Evolutionary conservation across 2,797 vertebrate species (phyloP).

Genomic region (Brachymystax lenok): DNA sequence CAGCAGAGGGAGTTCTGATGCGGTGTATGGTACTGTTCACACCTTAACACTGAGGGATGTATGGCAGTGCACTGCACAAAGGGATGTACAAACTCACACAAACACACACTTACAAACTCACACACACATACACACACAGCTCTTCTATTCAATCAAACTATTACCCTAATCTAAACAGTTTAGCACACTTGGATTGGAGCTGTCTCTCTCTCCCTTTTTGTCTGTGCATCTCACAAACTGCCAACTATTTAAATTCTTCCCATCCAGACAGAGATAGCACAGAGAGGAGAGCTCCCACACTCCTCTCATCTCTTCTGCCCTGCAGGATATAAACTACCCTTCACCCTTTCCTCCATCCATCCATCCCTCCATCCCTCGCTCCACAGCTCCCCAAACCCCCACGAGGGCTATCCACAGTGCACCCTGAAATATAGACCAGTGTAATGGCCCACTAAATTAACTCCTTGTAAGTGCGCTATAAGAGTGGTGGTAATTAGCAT

Average conservation of each 20-base stretch:
- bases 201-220: slow-evolving; percentile 17
- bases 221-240: slow-evolving; percentile 36
- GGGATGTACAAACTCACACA: slow-evolving; percentile 5
- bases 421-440: slow-evolving; percentile 77
- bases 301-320: slow-evolving; percentile 56
- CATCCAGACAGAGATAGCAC: slow-evolving; percentile 47
- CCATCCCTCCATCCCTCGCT: slow-evolving; percentile 31
- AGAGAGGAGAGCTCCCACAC: slow-evolving; percentile 46
- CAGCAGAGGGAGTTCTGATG: slow-evolving; percentile 18
- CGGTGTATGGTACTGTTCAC: background rate
- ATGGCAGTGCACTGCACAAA: background rate
- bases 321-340: slow-evolving; percentile 70
- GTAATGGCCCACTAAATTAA: slow-evolving; percentile 93
- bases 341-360: slow-evolving; percentile 60
- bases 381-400: slow-evolving; percentile 55
- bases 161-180: background rate
- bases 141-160: background rate
- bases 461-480: slow-evolving; percentile 91
- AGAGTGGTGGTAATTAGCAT: slow-evolving; percentile 93
- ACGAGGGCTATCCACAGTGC: slow-evolving; percentile 53
- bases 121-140: background rate
- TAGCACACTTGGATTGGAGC: background rate
- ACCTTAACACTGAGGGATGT: background rate
- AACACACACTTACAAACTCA: slow-evolving; percentile 8
- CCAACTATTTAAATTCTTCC: slow-evolving; percentile 59